Percentiles rank a stretch among this genome's conserved stretches.
Evolutionary conservation across 2,797 vertebrate genomes (phyloP).

Genomic region (Enoplosus armatus): DNA sequence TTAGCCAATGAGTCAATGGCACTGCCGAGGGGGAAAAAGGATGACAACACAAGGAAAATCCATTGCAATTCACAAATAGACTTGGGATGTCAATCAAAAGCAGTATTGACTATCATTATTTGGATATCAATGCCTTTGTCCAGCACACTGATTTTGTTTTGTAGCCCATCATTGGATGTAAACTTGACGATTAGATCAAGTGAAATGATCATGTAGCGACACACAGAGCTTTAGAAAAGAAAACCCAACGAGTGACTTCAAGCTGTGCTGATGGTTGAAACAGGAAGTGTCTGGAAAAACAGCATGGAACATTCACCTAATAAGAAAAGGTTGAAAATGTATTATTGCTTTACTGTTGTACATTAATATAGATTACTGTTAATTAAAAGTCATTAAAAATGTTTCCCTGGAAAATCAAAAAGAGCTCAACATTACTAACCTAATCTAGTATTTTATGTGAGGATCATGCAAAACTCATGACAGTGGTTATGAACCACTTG

Average conservation of each 20-base stretch:
- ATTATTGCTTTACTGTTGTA: not conserved
- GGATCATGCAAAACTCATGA: not conserved
- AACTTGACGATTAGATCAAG: constrained; percentile 29
- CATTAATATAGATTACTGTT: not conserved
- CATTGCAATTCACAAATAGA: constrained; percentile 50
- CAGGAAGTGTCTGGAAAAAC: not conserved
- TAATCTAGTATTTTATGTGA: not conserved
- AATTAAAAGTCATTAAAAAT: not conserved
- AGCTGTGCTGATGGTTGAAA: not conserved
- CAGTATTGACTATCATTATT: constrained; percentile 70
- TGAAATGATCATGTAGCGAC: constrained; percentile 29
- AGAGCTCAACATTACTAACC: not conserved
- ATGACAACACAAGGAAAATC: constrained; percentile 43
- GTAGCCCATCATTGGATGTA: constrained; percentile 47
- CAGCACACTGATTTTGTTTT: constrained; percentile 62
- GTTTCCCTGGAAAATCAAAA: not conserved
- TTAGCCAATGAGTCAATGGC: constrained; percentile 71
- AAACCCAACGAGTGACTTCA: not conserved
- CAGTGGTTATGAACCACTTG: constrained; percentile 38
- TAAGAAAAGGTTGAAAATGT: not conserved
- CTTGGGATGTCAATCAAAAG: constrained; percentile 65
- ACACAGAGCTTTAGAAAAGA: not conserved
- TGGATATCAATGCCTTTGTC: constrained; percentile 71
- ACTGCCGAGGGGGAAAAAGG: not conserved
- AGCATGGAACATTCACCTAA: not conserved